Evolutionary conservation across 2,113 vertebrate genomes (phyloP).

Genomic region (Hippolais icterina): DNA sequence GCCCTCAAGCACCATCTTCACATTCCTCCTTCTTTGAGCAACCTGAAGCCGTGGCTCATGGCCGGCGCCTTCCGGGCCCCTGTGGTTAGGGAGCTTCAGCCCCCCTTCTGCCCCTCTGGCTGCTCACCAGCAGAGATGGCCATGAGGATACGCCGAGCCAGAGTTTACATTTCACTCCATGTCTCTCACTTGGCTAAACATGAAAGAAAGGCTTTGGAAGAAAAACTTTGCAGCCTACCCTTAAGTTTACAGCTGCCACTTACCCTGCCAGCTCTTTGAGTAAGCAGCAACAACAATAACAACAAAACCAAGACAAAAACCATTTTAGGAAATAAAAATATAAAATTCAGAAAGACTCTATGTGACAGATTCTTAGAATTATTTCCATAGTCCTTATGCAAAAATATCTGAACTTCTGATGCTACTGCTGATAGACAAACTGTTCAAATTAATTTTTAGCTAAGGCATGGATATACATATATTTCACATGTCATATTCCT

Average conservation of each 20-base stretch:
- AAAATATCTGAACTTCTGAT: background rate
- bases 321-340: background rate
- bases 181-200: conserved; percentile 75
- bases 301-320: background rate
- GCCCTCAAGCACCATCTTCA: background rate
- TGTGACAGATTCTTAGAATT: background rate
- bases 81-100: background rate
- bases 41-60: background rate
- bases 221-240: conserved; percentile 45
- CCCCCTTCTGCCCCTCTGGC: background rate
- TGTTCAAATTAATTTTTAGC: background rate
- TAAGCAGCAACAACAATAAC: background rate
- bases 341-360: background rate
- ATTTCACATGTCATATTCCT: background rate
- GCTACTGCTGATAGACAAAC: background rate
- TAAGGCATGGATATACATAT: background rate
- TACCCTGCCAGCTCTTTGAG: conserved; percentile 30
- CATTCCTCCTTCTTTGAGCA: background rate
- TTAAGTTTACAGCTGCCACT: conserved; percentile 61
- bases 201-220: conserved; percentile 70
- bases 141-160: background rate
- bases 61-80: background rate
- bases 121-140: conserved; percentile 17
- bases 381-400: background rate
- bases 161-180: conserved; percentile 66